These are phyloP conservation scores for Hippocampus abdominalis DNA, from an alignment of 2,113 vertebrate species.

Conservation along the genomic window DNA sequence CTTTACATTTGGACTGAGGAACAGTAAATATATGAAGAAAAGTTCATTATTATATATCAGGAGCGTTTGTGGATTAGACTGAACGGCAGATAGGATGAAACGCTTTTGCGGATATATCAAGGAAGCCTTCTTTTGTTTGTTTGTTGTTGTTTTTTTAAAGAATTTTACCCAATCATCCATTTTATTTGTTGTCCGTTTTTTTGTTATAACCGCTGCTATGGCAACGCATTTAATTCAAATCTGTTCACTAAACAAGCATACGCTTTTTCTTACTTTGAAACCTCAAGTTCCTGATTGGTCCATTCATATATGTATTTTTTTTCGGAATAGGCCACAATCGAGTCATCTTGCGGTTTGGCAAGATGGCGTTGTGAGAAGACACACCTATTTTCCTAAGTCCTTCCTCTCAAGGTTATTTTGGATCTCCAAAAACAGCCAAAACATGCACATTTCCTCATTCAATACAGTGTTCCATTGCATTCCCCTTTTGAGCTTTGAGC, in stretches of 20 bases:
- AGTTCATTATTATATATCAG: neutral
- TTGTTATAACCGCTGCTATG: neutral
- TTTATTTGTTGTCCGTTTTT: neutral
- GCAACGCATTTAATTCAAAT: neutral
- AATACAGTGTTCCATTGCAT: neutral
- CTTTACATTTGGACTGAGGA: neutral
- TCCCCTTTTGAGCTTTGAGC: neutral
- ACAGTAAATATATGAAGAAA: neutral
- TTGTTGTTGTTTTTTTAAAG: neutral
- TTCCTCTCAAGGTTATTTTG: neutral
- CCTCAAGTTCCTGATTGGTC: neutral
- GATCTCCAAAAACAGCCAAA: neutral
- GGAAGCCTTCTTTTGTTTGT: neutral
- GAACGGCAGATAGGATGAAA: neutral
- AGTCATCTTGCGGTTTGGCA: constrained; percentile 3
- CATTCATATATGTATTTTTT: neutral
- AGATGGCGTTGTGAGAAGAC: neutral
- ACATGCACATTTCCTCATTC: neutral
- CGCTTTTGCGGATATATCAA: neutral
- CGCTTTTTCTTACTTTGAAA: neutral
- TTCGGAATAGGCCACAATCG: neutral
- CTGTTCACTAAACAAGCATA: neutral
- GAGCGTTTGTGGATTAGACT: neutral
- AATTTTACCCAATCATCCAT: no score
- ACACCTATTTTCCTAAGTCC: constrained; percentile 1